Evolutionary conservation across 2,113 vertebrate genomes (phyloP), one percentile per base, ranked within the genome.

Genomic region (Lophius piscatorius): DNA sequence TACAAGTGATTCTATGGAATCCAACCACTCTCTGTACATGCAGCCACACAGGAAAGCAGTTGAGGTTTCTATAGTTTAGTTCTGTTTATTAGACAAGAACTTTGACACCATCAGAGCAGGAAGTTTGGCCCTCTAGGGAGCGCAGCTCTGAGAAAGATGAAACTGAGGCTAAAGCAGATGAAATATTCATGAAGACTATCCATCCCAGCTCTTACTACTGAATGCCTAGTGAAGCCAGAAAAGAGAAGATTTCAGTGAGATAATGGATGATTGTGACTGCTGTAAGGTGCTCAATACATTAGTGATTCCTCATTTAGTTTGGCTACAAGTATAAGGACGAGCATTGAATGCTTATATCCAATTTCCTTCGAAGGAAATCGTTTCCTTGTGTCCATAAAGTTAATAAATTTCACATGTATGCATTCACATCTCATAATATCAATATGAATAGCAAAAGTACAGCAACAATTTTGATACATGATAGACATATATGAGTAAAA

Each of bases 101-200:
- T 35, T 35, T 35, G 33, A 35, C 33, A 13, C 74, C 33, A 35
- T 13, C 13, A 35, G 33, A 35, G 33, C 33, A 35, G 33, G 88
- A 91, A 89, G 87, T 81, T 39, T 9, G 61, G 49, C 48, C 74
- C 81, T 65, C 70, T 0, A 56, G 82, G 81, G 81, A 75, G 50
- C 45, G 11, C 24, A 4, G 50, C 76, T 88, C 55, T 77, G 68
- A 72, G 77, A 86, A 62, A 72, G 70, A 83, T 84, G 63, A 78
- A 83, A 83, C 63, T 2, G 48, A 69, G 48, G 55, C 69, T 48
- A 62, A 34, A 76, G 59, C 13, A 44, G 50, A 84, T 85, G 21
- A 86, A 87, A 78, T 83, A 70, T 85, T 39, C 63, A 78, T 72
- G 72, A 70, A 29, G 33, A 16, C 31, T 47, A 41, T 66, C 50